A percentile compares a stretch with the other conserved stretches of the same genome.
These are phyloP conservation scores for Ceratina australensis DNA, from an alignment of 1,140 invertebrate species.

Conservation along the genomic window DNA sequence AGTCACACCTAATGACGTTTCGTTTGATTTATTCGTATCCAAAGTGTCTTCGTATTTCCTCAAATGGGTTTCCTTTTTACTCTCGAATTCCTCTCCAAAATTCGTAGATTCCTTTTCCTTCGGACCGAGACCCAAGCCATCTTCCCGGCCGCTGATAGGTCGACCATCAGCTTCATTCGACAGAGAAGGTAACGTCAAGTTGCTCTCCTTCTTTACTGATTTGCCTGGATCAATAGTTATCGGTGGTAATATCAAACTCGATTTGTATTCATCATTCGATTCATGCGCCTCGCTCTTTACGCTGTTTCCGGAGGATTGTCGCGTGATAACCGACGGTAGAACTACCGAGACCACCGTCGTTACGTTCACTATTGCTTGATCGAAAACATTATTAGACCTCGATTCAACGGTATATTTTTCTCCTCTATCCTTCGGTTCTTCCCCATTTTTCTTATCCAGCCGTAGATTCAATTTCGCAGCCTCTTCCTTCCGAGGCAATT, in stretches of 20 bases:
- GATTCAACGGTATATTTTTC: background rate
- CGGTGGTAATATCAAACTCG: constrained; percentile 67
- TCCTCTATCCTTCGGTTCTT: constrained; percentile 6
- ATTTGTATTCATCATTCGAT: constrained; percentile 2
- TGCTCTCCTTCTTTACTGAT: constrained; percentile 59
- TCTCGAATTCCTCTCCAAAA: background rate
- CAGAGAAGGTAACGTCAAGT: constrained; percentile 68
- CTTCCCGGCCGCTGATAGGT: background rate
- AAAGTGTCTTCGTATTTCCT: background rate
- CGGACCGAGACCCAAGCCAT: background rate
- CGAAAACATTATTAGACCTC: background rate
- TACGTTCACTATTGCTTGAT: background rate
- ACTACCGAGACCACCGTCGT: background rate
- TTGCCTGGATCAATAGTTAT: constrained; percentile 71
- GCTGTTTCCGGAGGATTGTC: constrained; percentile 56
- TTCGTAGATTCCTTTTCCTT: too few relatives aligned
- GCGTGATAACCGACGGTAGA: constrained; percentile 64
- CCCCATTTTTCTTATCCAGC: background rate
- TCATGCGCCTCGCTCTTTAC: constrained; percentile 40
- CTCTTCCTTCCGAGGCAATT: background rate
- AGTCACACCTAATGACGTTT: too few relatives aligned
- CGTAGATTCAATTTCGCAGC: background rate
- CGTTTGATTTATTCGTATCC: too few relatives aligned
- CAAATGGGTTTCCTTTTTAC: background rate
- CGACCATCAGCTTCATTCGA: constrained; percentile 44